Percentiles rank a stretch among this genome's conserved stretches.
Evolutionary conservation across 2,888 invertebrate species (phyloP).

Genomic region (Psylliodes chrysocephalus): DNA sequence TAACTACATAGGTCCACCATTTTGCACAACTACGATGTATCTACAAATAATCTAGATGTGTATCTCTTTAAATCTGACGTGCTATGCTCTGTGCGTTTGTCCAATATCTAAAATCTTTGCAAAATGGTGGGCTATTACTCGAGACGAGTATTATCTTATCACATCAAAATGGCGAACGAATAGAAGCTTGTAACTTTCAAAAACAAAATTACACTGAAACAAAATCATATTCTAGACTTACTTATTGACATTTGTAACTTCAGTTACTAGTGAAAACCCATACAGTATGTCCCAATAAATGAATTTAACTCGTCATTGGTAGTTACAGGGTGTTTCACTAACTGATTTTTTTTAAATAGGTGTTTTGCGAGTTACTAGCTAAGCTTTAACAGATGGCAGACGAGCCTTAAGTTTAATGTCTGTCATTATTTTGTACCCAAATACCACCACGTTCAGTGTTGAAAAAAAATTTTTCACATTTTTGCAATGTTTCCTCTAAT

Average conservation of each 20-base stretch:
- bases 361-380: no score
- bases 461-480: no score
- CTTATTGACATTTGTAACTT: slow-evolving; percentile 2
- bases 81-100: slow-evolving; percentile 22
- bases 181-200: slow-evolving; percentile 56
- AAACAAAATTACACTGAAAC: not conserved
- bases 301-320: no score
- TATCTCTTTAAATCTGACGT: slow-evolving; percentile 22
- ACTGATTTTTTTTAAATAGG: no score
- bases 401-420: no score
- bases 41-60: slow-evolving; percentile 16
- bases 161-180: slow-evolving; percentile 63
- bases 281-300: not conserved
- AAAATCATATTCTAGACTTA: slow-evolving; percentile 1
- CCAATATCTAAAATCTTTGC: slow-evolving; percentile 26
- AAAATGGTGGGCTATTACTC: slow-evolving; percentile 41
- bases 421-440: no score
- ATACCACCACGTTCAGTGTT: no score
- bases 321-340: no score
- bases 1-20: slow-evolving; percentile 46
- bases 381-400: no score
- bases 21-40: slow-evolving; percentile 30
- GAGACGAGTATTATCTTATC: slow-evolving; percentile 49
- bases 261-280: not conserved
- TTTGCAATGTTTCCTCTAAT: no score